phyloP scores from a whole-genome alignment of 1,140 invertebrate genomes.

The Metopolophium dirhodum region DNA sequence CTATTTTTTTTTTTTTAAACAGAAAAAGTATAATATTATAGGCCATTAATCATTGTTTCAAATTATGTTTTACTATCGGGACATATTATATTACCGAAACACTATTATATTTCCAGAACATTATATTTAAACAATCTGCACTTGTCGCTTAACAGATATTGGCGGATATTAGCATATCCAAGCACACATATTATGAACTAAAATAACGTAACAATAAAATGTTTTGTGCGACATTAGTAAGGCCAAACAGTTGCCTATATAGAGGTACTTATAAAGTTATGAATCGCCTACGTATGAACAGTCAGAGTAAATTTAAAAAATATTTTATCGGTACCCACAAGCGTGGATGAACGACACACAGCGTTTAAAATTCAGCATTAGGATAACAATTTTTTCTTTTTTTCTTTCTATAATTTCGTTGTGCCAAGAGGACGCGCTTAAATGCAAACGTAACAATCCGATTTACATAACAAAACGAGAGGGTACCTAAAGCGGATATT shows the following conservation, averaged over 20 bases:
- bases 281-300: background rate
- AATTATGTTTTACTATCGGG: background rate
- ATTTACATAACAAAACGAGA: background rate
- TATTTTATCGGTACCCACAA: no score
- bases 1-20: background rate
- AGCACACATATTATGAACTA: background rate
- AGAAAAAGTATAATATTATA: slow-evolving; percentile 5
- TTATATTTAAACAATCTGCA: background rate
- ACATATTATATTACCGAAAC: background rate
- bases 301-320: background rate
- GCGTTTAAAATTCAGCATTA: background rate
- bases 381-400: background rate
- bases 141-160: background rate
- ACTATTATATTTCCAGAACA: background rate
- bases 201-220: background rate
- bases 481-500: background rate
- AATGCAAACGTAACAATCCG: background rate
- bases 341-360: no score
- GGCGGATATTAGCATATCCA: background rate
- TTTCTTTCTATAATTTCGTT: background rate
- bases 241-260: no score
- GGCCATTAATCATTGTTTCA: background rate
- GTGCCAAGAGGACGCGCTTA: background rate
- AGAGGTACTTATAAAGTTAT: background rate
- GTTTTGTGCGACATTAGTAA: background rate